phyloP scores from a whole-genome alignment of 2,888 invertebrate genomes.

The Sarcophaga subvicina region DNA sequence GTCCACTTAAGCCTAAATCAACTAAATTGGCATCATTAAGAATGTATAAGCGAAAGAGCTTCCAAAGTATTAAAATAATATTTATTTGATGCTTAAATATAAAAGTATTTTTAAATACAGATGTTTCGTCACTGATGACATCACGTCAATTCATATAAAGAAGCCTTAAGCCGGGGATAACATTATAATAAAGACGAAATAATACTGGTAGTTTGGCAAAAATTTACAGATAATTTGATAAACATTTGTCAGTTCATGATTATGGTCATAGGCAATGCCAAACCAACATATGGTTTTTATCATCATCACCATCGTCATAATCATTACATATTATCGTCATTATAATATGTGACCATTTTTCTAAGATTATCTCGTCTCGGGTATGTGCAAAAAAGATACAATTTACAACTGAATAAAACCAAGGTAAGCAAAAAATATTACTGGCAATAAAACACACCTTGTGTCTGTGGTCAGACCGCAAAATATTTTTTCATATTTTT shows the following conservation, averaged over 20 bases:
- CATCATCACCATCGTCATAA: neutral
- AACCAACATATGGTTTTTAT: slow-evolving; percentile 15
- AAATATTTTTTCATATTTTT: neutral
- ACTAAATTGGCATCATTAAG: too few species aligned
- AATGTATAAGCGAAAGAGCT: too few species aligned
- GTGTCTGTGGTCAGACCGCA: neutral
- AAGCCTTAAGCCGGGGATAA: too few species aligned
- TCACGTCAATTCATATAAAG: too few species aligned
- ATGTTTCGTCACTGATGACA: too few species aligned
- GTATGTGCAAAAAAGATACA: neutral
- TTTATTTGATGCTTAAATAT: too few species aligned
- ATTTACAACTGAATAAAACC: neutral
- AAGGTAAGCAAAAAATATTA: slow-evolving; percentile 8
- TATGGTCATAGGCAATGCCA: neutral
- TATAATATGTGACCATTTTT: slow-evolving; percentile 24
- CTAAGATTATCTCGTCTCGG: neutral
- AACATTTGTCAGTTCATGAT: slow-evolving; percentile 35
- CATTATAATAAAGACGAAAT: neutral
- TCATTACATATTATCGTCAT: neutral
- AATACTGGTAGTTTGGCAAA: neutral
- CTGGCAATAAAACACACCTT: slow-evolving; percentile 35
- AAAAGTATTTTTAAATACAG: too few species aligned
- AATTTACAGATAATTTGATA: slow-evolving; percentile 12
- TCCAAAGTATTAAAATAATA: too few species aligned
- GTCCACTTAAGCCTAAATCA: neutral